Conservation (phyloP, 1,140 invertebrate genomes). For the Laupala kohalensis region DNA sequence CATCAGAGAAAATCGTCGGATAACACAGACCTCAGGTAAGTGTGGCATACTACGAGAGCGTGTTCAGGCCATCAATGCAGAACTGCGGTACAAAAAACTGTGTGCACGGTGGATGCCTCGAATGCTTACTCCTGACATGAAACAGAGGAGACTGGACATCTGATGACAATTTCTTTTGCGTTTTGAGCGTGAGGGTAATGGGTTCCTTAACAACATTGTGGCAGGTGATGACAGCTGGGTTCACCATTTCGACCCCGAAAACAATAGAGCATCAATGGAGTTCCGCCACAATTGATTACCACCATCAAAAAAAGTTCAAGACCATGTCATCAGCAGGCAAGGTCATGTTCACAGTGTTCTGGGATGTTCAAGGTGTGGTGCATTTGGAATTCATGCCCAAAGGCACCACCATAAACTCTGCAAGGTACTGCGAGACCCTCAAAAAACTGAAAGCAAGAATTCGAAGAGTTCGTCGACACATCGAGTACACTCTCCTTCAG, state of each 20-base stretch:
- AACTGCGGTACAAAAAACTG: not conserved
- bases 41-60: not conserved
- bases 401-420: slow-evolving; percentile 4
- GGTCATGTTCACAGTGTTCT: not conserved
- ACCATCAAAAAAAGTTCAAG: not conserved
- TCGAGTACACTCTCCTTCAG: not conserved
- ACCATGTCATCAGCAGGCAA: not conserved
- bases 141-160: not conserved
- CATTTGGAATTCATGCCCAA: not conserved
- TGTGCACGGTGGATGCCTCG: not conserved
- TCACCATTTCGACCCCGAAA: slow-evolving; percentile 3
- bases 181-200: not conserved
- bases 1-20: not conserved
- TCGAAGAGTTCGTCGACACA: slow-evolving; percentile 1
- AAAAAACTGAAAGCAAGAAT: slow-evolving; percentile 4
- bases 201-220: slow-evolving; percentile 4
- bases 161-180: not conserved
- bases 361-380: not conserved
- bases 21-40: not conserved
- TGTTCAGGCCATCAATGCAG: not conserved
- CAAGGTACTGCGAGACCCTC: not conserved
- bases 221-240: slow-evolving; percentile 4
- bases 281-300: not conserved
- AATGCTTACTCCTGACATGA: not conserved
- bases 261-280: slow-evolving; percentile 3